Conservation (phyloP, 35 echinoderm and acorn worm species). For the Apostichopus californicus region DNA sequence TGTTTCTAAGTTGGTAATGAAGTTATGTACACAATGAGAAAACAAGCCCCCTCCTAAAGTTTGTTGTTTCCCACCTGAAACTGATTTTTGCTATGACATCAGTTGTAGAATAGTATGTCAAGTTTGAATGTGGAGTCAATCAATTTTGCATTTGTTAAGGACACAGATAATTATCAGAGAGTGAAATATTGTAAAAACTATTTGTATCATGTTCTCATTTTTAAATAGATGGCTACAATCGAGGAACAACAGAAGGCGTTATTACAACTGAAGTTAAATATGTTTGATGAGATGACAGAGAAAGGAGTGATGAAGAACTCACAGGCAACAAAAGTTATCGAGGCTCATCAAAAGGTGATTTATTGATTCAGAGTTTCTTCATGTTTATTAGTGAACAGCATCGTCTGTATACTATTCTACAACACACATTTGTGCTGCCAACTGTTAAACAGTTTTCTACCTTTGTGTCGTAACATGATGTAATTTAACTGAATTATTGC, state of each 20-base stretch:
- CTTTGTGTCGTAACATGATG: background rate
- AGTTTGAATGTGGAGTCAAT: too few relatives aligned
- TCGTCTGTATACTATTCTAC: too few relatives aligned
- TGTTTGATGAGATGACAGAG: constrained; percentile 98
- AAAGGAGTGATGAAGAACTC: constrained; percentile 85
- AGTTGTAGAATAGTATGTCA: too few relatives aligned
- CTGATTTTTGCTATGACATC: too few relatives aligned
- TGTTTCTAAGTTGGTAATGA: too few relatives aligned
- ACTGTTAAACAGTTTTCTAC: background rate
- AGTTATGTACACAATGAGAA: too few relatives aligned
- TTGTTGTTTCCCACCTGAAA: too few relatives aligned
- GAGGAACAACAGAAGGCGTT: constrained; percentile 97
- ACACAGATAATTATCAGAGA: too few relatives aligned
- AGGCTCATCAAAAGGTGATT: constrained; percentile 84
- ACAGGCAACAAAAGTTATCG: constrained; percentile 89
- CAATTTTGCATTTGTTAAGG: too few relatives aligned
- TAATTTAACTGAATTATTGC: too few relatives aligned
- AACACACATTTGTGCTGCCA: background rate
- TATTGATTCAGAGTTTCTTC: background rate
- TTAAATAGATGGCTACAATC: constrained; percentile 82
- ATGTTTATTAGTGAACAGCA: background rate
- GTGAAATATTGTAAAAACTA: background rate
- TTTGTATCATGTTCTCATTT: background rate
- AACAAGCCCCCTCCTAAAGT: too few relatives aligned
- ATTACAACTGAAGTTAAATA: constrained; percentile 88